Base-by-base conservation (phyloP, 2,113 vertebrate genomes). In the Seriola dumerili region DNA sequence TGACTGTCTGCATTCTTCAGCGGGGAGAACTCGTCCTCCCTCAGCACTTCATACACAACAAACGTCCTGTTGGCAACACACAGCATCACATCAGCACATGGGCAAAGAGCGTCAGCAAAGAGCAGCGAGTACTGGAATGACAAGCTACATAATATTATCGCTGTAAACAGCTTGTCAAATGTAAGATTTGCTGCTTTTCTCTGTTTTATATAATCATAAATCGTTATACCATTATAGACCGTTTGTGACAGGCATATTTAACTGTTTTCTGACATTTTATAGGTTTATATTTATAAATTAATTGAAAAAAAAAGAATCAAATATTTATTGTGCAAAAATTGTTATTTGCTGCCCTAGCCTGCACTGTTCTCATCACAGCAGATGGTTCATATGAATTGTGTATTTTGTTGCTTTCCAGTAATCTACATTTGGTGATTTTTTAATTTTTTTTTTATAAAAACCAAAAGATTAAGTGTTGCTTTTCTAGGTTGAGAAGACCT, bases 1-100 rank as follows among this genome's bases (percentile, higher is more conserved):
- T 99, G 98, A 85, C 97, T 97, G 93, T 99, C 98, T 0, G 97
- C 98, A 0, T 99, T 99, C 95, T 99, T 99, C 64, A 99, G 92
- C 0, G 98, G 98, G 21, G 98, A 98, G 86, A 99, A 99, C 86
- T 99, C 98, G 0, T 99, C 98, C 89, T 99, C 97, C 5, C 97
- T 93, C 71, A 99, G 91, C 3, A 99, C 98, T 91, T 99, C 98
- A 0, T 96, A 99, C 19, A 99, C 98, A 29, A 97, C 97, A 5
- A 99, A 99, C 17, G 88, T 97, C 94, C 98, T 99, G 80, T 58
- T 42, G 0, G 44, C 48, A 4, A 55, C 1, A 88, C 29, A 72
- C 34, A 73, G 32, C 69, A 7, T 48, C 79, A 44, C 16, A 40
- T 74, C 13, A 74, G 54, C 23, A 62, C 46, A 62, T 1, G 10